Evolutionary conservation across 1,140 invertebrate genomes (phyloP).

Genomic region (Bombus turneri): DNA sequence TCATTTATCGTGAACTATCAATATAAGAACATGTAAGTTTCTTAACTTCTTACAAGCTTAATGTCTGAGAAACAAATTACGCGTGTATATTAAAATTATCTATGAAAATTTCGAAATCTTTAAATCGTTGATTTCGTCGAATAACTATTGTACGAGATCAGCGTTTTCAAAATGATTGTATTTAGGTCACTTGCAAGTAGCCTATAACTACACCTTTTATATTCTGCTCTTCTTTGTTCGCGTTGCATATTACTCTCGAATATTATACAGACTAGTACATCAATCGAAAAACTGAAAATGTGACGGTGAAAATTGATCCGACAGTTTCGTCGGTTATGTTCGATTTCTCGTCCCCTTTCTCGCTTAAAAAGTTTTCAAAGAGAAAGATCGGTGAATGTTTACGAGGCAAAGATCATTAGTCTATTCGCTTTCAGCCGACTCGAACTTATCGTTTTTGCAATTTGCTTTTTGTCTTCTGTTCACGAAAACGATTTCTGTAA

Average conservation of each 20-base stretch:
- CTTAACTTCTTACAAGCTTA: not conserved
- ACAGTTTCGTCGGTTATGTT: not conserved
- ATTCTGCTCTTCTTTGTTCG: not conserved
- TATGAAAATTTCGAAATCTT: not conserved
- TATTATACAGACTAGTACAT: not conserved
- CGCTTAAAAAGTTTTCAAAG: not conserved
- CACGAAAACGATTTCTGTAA: not conserved
- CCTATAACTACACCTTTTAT: not conserved
- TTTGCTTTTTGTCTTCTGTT: not conserved
- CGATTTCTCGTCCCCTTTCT: not conserved
- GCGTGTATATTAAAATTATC: not conserved
- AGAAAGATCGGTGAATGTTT: not conserved
- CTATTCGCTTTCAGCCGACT: not conserved
- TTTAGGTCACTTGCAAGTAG: slow-evolving; percentile 3
- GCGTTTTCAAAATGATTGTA: not conserved
- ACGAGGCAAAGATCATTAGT: not conserved
- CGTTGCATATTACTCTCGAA: not conserved
- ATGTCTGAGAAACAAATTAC: not conserved
- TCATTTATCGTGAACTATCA: not conserved
- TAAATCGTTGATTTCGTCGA: not conserved
- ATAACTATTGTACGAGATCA: not conserved
- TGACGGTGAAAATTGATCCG: not conserved
- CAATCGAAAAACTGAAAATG: not conserved
- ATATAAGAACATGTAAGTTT: not conserved
- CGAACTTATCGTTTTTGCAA: not conserved